Percentiles rank a stretch among this genome's conserved stretches.
These are phyloP conservation scores for Tanypteryx hageni DNA, from an alignment of 2,888 invertebrate species.

Conservation along the genomic window DNA sequence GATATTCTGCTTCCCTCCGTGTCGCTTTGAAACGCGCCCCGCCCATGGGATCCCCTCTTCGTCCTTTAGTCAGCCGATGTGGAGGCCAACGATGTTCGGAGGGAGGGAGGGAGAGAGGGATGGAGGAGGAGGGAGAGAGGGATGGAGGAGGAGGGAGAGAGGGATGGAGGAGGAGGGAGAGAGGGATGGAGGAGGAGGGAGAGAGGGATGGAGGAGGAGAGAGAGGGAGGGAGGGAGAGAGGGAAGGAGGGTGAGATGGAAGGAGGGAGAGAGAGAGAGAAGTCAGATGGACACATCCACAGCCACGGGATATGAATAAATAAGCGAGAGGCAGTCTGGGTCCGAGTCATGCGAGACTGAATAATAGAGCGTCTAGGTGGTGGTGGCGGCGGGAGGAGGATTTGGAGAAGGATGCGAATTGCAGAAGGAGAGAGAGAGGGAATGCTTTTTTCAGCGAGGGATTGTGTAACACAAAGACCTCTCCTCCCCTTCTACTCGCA, in stretches of 20 bases:
- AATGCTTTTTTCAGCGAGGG: background rate
- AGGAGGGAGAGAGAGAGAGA: background rate
- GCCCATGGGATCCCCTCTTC: too few relatives aligned
- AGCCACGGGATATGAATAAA: slow-evolving; percentile 51
- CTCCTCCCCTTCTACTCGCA: background rate
- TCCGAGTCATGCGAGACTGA: slow-evolving; percentile 51
- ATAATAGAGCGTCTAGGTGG: slow-evolving; percentile 51
- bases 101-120: background rate
- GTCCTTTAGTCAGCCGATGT: too few relatives aligned
- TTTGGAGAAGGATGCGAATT: background rate
- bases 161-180: background rate
- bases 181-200: background rate
- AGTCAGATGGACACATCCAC: slow-evolving; percentile 52
- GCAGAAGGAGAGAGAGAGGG: background rate
- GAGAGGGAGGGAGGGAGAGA: background rate
- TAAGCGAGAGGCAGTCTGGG: slow-evolving; percentile 44
- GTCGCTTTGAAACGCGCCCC: too few relatives aligned
- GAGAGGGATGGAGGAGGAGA: background rate
- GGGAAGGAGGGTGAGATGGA: background rate
- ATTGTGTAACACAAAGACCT: background rate
- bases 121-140: background rate
- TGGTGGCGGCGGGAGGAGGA: background rate
- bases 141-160: background rate
- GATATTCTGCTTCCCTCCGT: too few relatives aligned
- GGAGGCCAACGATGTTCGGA: background rate